phyloP scores from a whole-genome alignment of 2,888 invertebrate species.

The Dasypolia templi region DNA sequence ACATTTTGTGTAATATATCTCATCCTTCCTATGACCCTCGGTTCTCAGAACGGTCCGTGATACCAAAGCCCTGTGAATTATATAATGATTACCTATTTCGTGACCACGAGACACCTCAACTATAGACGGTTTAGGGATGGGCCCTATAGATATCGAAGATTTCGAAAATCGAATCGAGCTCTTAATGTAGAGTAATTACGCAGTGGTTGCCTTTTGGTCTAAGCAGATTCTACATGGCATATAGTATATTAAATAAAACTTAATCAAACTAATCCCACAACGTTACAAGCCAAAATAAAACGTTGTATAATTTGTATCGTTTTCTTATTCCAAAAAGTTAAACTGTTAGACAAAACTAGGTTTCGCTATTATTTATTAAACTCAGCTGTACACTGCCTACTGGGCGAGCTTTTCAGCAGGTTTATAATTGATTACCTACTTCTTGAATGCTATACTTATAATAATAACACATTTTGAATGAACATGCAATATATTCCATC shows the following conservation, averaged over 20 bases:
- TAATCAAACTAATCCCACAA: not conserved
- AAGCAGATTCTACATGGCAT: not conserved
- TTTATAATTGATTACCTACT: not conserved
- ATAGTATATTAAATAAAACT: not conserved
- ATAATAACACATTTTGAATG: not conserved
- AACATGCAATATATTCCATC: not conserved
- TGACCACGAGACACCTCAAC: slow-evolving; percentile 76
- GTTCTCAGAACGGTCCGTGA: slow-evolving; percentile 74
- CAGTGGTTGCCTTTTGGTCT: not conserved
- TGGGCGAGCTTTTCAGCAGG: not conserved
- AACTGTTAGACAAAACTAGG: not conserved
- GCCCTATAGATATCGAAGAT: slow-evolving; percentile 30
- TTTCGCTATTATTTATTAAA: not conserved
- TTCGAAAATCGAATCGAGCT: too few relatives aligned
- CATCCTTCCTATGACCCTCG: slow-evolving; percentile 66
- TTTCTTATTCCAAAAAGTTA: not conserved
- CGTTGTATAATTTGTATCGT: not conserved
- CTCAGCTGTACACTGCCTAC: not conserved
- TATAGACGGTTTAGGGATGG: slow-evolving; percentile 67
- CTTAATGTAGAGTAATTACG: not conserved
- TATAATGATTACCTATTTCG: slow-evolving; percentile 87
- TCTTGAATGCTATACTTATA: not conserved
- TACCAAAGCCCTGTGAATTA: slow-evolving; percentile 76
- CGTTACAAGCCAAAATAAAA: not conserved
- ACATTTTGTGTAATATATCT: slow-evolving; percentile 16